Evolutionary conservation across 2,888 invertebrate species (phyloP).

Genomic region (Adela reaumurella): DNA sequence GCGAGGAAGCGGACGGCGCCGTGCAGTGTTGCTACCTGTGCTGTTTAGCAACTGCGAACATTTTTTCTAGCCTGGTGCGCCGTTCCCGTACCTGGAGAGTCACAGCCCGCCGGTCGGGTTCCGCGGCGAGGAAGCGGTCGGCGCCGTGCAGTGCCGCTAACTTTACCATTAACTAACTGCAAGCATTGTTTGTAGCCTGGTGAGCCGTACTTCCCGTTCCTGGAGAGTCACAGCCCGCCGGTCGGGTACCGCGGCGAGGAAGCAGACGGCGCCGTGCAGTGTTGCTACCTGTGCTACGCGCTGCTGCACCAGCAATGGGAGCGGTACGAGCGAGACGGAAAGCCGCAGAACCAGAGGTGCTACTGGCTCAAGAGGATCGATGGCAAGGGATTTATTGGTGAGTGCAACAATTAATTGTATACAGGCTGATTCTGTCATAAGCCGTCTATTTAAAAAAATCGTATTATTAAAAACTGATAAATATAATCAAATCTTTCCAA

Average conservation of each 20-base stretch:
- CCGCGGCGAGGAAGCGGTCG: conserved; percentile 32
- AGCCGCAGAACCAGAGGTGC: conserved; percentile 81
- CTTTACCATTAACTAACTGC: neutral
- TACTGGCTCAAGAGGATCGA: conserved; percentile 93
- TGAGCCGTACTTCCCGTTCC: conserved; percentile 88
- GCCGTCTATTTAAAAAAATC: no score
- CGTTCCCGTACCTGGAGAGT: conserved; percentile 59
- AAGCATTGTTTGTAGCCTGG: conserved; percentile 18
- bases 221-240: conserved; percentile 86
- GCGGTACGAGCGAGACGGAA: conserved; percentile 78
- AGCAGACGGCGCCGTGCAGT: conserved; percentile 57
- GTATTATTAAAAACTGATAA: no score
- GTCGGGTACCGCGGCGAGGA: conserved; percentile 61
- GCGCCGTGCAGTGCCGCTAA: neutral
- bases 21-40: neutral
- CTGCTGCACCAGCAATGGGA: conserved; percentile 91
- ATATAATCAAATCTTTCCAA: no score
- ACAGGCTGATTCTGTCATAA: no score
- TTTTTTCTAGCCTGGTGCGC: neutral
- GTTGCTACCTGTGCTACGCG: conserved; percentile 84
- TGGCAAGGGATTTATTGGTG: conserved; percentile 79
- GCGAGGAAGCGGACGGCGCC: neutral
- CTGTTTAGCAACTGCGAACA: neutral
- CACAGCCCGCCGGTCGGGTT: conserved; percentile 85
- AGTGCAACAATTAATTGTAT: no score